A percentile compares a stretch with the other conserved stretches of the same genome.
Evolutionary conservation across 1,140 invertebrate genomes (phyloP).

Genomic region (Drosophila mauritiana): DNA sequence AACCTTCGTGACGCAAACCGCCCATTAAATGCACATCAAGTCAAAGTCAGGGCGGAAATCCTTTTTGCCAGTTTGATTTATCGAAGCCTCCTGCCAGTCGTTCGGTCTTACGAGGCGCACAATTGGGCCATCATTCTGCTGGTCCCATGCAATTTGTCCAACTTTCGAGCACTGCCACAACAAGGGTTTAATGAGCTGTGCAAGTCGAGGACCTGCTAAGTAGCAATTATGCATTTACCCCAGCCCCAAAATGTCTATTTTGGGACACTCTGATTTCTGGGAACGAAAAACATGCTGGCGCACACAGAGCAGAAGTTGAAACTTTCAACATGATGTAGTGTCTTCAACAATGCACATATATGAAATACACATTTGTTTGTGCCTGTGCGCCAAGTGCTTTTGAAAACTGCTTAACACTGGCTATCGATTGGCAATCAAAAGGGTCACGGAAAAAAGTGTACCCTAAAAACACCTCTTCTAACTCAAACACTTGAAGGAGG

Average conservation of each 20-base stretch:
- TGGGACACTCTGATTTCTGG: not conserved
- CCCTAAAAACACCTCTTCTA: constrained; percentile 1
- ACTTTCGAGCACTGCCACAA: constrained; percentile 36
- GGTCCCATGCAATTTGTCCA: constrained; percentile 42
- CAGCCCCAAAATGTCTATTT: constrained; percentile 1
- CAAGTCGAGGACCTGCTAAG: constrained; percentile 41
- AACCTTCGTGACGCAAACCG: constrained; percentile 15
- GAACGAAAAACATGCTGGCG: too few species aligned
- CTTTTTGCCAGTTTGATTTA: constrained; percentile 49
- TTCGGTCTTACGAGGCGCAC: constrained; percentile 10
- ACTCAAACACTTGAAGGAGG: constrained; percentile 2
- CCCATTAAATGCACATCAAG: constrained; percentile 50
- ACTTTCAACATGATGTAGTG: not conserved
- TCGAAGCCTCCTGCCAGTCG: constrained; percentile 25
- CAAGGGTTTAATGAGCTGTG: constrained; percentile 50
- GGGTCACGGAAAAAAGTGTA: not conserved
- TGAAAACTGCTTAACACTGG: not conserved
- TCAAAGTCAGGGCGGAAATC: constrained; percentile 34
- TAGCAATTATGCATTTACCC: constrained; percentile 46
- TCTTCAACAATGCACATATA: too few species aligned
- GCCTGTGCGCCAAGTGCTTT: not conserved
- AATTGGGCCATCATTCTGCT: constrained; percentile 37
- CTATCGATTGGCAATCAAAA: not conserved
- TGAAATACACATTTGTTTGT: too few species aligned
- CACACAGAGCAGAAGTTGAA: not conserved